Evolutionary conservation across 1,140 invertebrate genomes (phyloP), one percentile per base, ranked within the genome.

Genomic region (Anastrepha ludens): DNA sequence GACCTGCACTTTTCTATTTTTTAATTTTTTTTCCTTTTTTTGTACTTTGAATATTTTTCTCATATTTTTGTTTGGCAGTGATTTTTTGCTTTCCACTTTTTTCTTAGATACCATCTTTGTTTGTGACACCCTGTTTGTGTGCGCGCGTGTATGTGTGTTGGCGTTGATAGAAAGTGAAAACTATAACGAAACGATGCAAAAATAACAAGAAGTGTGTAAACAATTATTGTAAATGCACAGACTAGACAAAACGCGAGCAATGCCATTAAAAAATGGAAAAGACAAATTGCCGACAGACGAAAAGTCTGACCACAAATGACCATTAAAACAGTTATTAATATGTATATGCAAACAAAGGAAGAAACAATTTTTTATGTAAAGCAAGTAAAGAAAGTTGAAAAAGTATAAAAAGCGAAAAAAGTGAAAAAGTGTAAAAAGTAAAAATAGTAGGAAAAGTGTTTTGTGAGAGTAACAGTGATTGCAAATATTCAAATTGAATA

Each of bases 1-100:
- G 74, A 81, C 47, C 74, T 55, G 74, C 74, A 81, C 47, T 81
- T 81, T 55, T 81, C 47, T 55, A 81, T 20, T 55, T 81, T 4
- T 81, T 20, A 1, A 62, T 62, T 4, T 74, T 74, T 20, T 55
- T 50, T 47, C 0, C 17, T 67, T 41, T 67, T 29, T 39, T 67
- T 67, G 29, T 67, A 8, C n/a, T 64, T 62, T 62, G 15, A 20
- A 7, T 64, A 20, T 64, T 67, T 67, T 41, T 67, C 65, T 67
- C 7, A 67, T 39, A 67, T 44, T 47, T 74, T 74, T n/a, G 15
- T 47, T 2, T 74, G 41, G 15, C 41, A 17, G 13, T 44, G 67
- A 47, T 47, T 74, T 74, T 74, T 74, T 74, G 65, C 41, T 47
- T 74, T 8, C 39, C 67, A 47, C 41, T 74, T 47, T 74, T 41